Base-by-base conservation (phyloP, 2,888 invertebrate species). In the Aleiodes alternator region DNA sequence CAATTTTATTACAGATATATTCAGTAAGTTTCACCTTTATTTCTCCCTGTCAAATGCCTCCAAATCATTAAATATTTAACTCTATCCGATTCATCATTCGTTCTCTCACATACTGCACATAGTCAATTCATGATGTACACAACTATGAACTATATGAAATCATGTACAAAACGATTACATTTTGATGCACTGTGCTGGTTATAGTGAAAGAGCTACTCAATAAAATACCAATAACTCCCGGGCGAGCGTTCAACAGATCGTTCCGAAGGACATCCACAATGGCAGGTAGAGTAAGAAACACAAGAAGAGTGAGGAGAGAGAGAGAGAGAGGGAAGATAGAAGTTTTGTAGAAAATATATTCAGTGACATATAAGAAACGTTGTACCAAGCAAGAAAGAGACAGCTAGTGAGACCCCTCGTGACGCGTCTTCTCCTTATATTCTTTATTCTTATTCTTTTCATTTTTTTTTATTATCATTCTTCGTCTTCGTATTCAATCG, bases 171-270 rank as follows among this genome's bases (percentile, higher is more conserved):
- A 57, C 48, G 48, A 73, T 73, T 34, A 73, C 48, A 68, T 69
- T 74, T 69, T 74, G 74, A 74, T 74, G 69, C 61, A 74, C 69
- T 51, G 59, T 16, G 16, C 9, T 16, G 48, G 64, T 43, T 43
- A 43, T 43, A 64, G 51, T 68, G 51, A 72, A 72, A 73, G 73
- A 77, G 79, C 78, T 76, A 82, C 82, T 76, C 78, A 79, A 79
- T 80, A 79, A 83, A 84, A 84, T 85, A 83, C 83, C 83, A 84
- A 84, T 86, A 86, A 87, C 81, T 85, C 84, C 66, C 38, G 72
- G 38, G 76, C 53, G 77, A 34, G 53, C 56, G 70, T 72, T 76
- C 71, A 73, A 76, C 71, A 78, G 61, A 57, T 69, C 69, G 72
- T 72, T 74, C 59, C 69, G 80, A 79, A 78, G 80, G 78, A 76